Conservation (phyloP, 2,888 invertebrate species). For the Mythimna albipuncta region DNA sequence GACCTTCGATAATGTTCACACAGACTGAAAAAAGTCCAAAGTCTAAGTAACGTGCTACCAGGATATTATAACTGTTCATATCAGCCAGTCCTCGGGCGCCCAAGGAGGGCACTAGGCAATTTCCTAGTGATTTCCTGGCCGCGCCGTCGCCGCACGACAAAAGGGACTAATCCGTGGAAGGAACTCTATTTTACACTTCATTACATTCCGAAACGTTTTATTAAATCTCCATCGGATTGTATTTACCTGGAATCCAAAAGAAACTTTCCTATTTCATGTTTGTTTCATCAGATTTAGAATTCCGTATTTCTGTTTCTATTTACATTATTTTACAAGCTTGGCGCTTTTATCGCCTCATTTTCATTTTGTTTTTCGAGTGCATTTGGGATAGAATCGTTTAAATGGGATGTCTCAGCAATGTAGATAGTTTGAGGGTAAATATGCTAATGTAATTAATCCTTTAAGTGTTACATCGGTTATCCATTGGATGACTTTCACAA, state of each 20-base stretch:
- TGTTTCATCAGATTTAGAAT: conserved; percentile 53
- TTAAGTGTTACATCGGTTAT: conserved; percentile 31
- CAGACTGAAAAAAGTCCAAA: not conserved
- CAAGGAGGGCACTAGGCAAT: conserved; percentile 79
- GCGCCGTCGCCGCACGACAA: conserved; percentile 76
- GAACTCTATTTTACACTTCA: conserved; percentile 86
- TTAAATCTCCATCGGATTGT: conserved; percentile 70
- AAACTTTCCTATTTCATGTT: conserved; percentile 52
- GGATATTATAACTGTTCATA: conserved; percentile 64
- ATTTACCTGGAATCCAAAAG: conserved; percentile 58
- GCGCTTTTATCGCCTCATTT: conserved; percentile 44
- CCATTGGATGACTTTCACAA: conserved; percentile 24
- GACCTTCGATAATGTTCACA: not conserved
- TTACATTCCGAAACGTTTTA: conserved; percentile 79
- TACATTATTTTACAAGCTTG: conserved; percentile 52
- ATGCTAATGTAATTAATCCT: conserved; percentile 59
- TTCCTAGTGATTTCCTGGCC: conserved; percentile 84
- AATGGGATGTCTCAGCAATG: conserved; percentile 31
- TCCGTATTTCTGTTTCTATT: conserved; percentile 52
- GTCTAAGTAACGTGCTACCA: conserved; percentile 33
- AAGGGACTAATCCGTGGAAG: conserved; percentile 84
- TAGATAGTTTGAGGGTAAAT: conserved; percentile 42
- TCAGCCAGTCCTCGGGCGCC: conserved; percentile 52
- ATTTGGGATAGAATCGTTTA: conserved; percentile 43
- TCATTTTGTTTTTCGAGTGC: conserved; percentile 55